Evolutionary conservation across 2,888 invertebrate species (phyloP), one percentile per base, ranked within the genome.

Genomic region (Drosophila leonis): DNA sequence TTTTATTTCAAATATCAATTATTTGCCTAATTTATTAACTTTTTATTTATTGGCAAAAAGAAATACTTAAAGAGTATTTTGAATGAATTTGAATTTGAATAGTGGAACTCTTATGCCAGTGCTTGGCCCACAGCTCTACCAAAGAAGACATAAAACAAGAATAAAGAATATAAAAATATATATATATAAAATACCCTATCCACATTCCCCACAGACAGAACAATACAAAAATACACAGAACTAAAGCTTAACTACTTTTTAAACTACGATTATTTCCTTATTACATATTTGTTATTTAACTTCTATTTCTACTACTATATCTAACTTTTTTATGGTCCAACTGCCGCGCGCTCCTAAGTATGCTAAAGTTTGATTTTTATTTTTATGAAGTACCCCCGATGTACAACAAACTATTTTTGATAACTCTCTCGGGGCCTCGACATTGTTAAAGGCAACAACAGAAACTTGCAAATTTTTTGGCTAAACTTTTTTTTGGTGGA

Each of bases 331-430:
- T 65, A 76, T 65, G 71, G 64, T 49, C 46, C 57, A 60, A 51
- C 62, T 70, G 46, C 46, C 57, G 67, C 55, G 82, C 88, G 68
- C 88, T 72, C 67, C 59, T 68, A 83, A 83, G 85, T 89, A 85
- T 77, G 90, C 90, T 72, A 77, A 57, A 66, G 44, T 80, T 80
- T 62, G 24, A 3, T 52, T 13, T 10, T 20, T 51, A 48, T 24
- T 54, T 64, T 60, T 66, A 56, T 44, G 31, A 65, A 51, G 62
- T 51, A 60, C 65, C 65, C 65, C 67, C 48, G 68, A 60, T 54
- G 83, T 54, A 55, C 64, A 70, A 75, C 64, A 46, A 52, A 27
- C n/a, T 52, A 55, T 84, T 73, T 82, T 89, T 81, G 65, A 73
- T 69, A 72, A 66, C 77, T 63, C 62, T 59, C 55, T 54, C 52